A percentile compares a stretch with the other conserved stretches of the same genome.
phyloP scores from a whole-genome alignment of 2,888 invertebrate species.

The Metellina segmentata region DNA sequence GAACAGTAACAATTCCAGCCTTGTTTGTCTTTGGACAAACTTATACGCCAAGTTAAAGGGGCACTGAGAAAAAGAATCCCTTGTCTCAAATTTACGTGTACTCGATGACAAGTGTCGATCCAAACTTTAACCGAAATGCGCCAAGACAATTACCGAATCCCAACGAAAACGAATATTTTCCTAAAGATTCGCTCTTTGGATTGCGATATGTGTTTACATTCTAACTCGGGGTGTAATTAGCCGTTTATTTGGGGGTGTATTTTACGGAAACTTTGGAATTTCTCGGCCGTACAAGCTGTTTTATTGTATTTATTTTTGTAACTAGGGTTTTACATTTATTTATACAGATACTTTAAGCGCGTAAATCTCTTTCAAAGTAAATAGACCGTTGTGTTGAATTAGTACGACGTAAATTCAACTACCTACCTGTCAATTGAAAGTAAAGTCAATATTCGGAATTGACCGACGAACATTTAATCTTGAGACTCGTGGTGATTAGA shows the following conservation, averaged over 20 bases:
- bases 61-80: constrained; percentile 33
- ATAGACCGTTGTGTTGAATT: too few species aligned
- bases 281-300: neutral
- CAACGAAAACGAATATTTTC: constrained; percentile 46
- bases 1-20: constrained; percentile 57
- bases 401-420: too few species aligned
- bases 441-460: neutral
- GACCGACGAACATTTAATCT: neutral
- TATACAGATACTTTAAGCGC: neutral
- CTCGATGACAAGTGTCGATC: constrained; percentile 55
- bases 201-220: constrained; percentile 41
- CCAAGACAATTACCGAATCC: constrained; percentile 59
- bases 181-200: constrained; percentile 3
- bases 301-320: neutral
- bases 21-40: constrained; percentile 64
- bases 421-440: neutral
- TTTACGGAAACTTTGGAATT: constrained; percentile 10
- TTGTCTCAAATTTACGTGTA: constrained; percentile 53
- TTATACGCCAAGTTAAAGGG: constrained; percentile 55
- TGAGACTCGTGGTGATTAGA: neutral
- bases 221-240: constrained; percentile 11
- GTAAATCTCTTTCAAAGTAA: too few species aligned
- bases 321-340: neutral
- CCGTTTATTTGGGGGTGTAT: constrained; percentile 24
- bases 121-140: constrained; percentile 58